Conservation (phyloP, 2,113 vertebrate genomes). For the Rhinolophus sinicus region DNA sequence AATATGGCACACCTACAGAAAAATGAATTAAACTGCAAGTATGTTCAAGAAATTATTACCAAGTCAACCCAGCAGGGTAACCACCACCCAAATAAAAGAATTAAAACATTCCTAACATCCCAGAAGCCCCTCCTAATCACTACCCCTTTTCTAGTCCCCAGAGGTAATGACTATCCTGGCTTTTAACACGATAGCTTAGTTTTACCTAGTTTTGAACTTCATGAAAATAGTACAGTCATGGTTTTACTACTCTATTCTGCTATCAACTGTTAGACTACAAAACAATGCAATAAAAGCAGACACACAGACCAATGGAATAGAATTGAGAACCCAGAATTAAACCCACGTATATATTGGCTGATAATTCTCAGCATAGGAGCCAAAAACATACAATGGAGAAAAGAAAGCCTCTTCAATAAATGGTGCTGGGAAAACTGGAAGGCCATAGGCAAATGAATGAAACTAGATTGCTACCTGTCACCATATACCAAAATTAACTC, state of each 20-base stretch:
- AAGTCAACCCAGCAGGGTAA: neutral
- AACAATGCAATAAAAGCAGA: too few relatives aligned
- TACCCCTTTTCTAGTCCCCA: neutral
- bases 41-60: neutral
- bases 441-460: too few relatives aligned
- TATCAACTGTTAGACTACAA: too few relatives aligned
- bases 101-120: neutral
- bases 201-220: conserved; percentile 3
- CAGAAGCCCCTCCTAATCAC: neutral
- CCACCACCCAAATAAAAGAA: neutral
- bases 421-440: too few relatives aligned
- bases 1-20: neutral
- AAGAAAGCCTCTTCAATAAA: too few relatives aligned
- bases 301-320: too few relatives aligned
- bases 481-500: too few relatives aligned
- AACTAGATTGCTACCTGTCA: too few relatives aligned
- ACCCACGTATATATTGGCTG: too few relatives aligned
- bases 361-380: too few relatives aligned
- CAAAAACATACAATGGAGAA: too few relatives aligned
- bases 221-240: neutral
- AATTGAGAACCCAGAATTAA: too few relatives aligned
- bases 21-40: neutral
- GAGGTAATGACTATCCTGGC: neutral
- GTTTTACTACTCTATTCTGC: neutral
- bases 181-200: neutral